Evolutionary conservation across 2,888 invertebrate species (phyloP).

Genomic region (Junonia oenone): DNA sequence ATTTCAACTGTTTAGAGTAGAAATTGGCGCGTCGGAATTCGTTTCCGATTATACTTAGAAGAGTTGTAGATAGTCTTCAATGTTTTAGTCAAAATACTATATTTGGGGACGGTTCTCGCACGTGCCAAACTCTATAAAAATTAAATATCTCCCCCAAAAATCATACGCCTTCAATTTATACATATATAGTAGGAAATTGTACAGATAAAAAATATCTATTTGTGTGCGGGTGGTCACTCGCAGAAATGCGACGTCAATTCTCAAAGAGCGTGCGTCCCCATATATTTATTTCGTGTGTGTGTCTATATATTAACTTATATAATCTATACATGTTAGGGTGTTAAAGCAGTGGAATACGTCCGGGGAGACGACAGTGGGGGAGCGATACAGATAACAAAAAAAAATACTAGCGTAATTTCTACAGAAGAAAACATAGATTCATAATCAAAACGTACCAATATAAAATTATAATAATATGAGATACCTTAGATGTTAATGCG

Average conservation of each 20-base stretch:
- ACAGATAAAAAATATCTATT: constrained; percentile 26
- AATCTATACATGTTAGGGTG: constrained; percentile 70
- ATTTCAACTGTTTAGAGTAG: constrained; percentile 24
- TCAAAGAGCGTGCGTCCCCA: constrained; percentile 61
- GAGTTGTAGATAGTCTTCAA: constrained; percentile 35
- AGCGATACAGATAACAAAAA: constrained; percentile 53
- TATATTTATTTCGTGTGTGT: constrained; percentile 61
- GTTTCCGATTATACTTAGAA: constrained; percentile 25
- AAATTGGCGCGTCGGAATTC: constrained; percentile 23
- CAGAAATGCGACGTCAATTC: constrained; percentile 65
- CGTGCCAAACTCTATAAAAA: constrained; percentile 24
- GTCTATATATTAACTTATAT: constrained; percentile 55
- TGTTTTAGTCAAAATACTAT: constrained; percentile 34
- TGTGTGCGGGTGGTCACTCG: constrained; percentile 47
- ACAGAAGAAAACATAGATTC: constrained; percentile 76
- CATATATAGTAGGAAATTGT: constrained; percentile 24
- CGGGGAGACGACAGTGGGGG: constrained; percentile 68
- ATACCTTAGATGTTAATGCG: constrained; percentile 69
- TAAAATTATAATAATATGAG: constrained; percentile 67
- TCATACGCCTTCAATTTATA: constrained; percentile 13
- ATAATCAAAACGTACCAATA: constrained; percentile 87
- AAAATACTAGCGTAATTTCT: constrained; percentile 77
- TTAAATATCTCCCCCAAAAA: constrained; percentile 14
- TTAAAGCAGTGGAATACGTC: constrained; percentile 53
- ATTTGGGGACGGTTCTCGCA: constrained; percentile 23